Evolutionary conservation across 2,797 vertebrate genomes (phyloP).

Genomic region (Myripristis murdjan): DNA sequence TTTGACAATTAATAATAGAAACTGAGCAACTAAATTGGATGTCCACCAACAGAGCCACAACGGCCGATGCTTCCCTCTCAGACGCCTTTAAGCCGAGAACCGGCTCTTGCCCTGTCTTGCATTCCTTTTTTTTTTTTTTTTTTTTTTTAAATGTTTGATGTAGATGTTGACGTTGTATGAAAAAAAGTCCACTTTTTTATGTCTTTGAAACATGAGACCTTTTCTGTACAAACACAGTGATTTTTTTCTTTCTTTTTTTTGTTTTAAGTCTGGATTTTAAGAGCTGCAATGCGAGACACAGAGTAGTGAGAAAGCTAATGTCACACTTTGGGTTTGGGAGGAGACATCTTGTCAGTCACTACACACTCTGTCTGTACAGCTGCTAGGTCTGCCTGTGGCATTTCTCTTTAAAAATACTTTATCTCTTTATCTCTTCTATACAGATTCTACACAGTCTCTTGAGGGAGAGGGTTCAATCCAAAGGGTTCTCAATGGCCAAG

Average conservation of each 20-base stretch:
- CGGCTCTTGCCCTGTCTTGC: constrained; percentile 28
- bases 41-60: constrained; percentile 15
- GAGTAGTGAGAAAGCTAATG: constrained; percentile 59
- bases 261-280: constrained; percentile 49
- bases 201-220: constrained; percentile 28
- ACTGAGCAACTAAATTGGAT: background rate
- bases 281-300: constrained; percentile 63
- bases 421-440: constrained; percentile 47
- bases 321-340: constrained; percentile 75
- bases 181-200: constrained; percentile 51
- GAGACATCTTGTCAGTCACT: constrained; percentile 64
- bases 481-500: constrained; percentile 20
- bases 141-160: constrained; percentile 59
- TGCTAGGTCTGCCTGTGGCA: constrained; percentile 46
- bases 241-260: background rate
- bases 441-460: constrained; percentile 62
- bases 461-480: constrained; percentile 49
- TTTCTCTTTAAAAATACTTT: constrained; percentile 51
- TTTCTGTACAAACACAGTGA: constrained; percentile 34
- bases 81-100: background rate
- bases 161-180: constrained; percentile 49
- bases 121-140: too few relatives aligned
- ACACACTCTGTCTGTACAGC: constrained; percentile 46
- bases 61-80: background rate
- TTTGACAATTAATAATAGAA: background rate